Conservation (phyloP, 2,113 vertebrate species). For the Oryctolagus cuniculus region DNA sequence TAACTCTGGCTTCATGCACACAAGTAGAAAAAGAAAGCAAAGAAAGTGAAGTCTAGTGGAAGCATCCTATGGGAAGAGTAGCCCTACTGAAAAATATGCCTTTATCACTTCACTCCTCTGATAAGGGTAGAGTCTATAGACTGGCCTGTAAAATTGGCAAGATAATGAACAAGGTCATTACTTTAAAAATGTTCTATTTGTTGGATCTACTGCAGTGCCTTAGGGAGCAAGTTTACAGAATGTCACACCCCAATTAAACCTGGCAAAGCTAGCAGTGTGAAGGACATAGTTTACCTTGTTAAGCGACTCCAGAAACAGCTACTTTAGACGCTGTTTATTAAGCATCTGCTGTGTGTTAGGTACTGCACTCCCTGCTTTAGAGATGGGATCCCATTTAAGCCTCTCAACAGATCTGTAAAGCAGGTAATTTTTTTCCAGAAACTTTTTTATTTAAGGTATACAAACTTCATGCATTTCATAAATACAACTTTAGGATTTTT, state of each 20-base stretch:
- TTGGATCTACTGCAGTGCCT: conserved; percentile 15
- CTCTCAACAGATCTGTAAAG: conserved; percentile 4
- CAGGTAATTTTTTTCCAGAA: no score
- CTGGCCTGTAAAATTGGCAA: conserved; percentile 56
- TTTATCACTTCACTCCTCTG: background rate
- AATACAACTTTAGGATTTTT: no score
- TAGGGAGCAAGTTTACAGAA: conserved; percentile 35
- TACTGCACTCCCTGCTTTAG: conserved; percentile 21
- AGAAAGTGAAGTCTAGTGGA: background rate
- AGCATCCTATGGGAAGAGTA: background rate
- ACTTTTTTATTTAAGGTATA: no score
- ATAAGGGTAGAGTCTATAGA: background rate
- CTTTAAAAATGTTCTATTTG: conserved; percentile 56
- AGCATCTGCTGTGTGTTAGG: background rate
- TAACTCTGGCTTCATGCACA: conserved; percentile 39
- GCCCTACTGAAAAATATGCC: background rate
- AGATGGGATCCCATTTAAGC: conserved; percentile 20
- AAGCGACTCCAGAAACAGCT: background rate
- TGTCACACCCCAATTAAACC: conserved; percentile 26
- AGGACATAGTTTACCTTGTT: background rate
- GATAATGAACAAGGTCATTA: conserved; percentile 56
- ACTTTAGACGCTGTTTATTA: conserved; percentile 12
- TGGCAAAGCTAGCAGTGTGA: background rate
- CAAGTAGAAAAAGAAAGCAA: background rate
- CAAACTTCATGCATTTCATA: no score